Evolutionary conservation across 2,888 invertebrate species (phyloP), one percentile per base, ranked within the genome.

Genomic region (Brachyopa scutellaris): DNA sequence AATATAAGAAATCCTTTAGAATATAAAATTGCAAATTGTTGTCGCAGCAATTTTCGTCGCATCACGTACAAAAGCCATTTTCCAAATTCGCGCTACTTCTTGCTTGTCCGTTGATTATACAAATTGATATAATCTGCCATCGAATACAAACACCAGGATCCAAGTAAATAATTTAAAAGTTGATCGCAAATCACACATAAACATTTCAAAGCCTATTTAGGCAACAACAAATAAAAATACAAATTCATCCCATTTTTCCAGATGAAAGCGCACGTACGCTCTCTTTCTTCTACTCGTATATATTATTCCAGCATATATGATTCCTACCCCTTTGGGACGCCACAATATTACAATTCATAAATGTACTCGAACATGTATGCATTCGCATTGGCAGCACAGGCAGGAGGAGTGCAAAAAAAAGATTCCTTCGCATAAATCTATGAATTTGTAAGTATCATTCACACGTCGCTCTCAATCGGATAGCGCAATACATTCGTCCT

Each of bases 401-500:
- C n/a, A n/a, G n/a, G n/a, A 64, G 9, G 21, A 38, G 21, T 13
- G 36, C 15, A 51, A 31, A 33, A 53, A 53, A 45, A 38, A 3
- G 31, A 74, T 61, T 77, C 53, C 42, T 64, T 82, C 64, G 70
- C 66, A 77, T 82, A 82, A 82, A 82, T 77, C 82, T 77, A 82
- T 82, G 82, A 82, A 82, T 82, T 82, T 82, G 77, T 61, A 51
- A 73, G 72, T 76, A 80, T 80, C 70, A 77, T 82, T 82, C 76
- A 72, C 82, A 82, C 72, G 47, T 77, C 53, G 77, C 59, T 72
- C 72, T 72, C 82, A 49, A 82, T 82, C 45, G 53, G 59, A 77
- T 64, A 70, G 69, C 80, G 77, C 80, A 69, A 66, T 67, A 51
- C 21, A 53, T 40, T 57, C 57, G 62, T 72, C 47, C 49, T 70